Base-by-base conservation (phyloP, 2,888 invertebrate genomes). In the Halictus quadricinctus region DNA sequence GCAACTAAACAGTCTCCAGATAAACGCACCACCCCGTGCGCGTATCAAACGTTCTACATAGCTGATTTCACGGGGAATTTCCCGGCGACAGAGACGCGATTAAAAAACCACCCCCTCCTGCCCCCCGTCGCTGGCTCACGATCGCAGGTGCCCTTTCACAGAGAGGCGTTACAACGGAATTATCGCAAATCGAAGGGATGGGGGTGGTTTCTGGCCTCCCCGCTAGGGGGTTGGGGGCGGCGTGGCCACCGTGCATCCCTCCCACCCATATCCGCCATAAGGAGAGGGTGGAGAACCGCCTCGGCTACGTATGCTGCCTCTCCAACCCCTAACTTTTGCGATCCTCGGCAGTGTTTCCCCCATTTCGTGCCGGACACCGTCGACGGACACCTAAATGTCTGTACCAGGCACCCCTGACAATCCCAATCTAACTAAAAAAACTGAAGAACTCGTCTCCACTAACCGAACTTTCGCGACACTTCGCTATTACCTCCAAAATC, bases 221-320 rank as follows among this genome's bases (percentile, higher is more conserved):
- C 60, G 83, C 41, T 41, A n/a, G 70, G 76, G 73, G 80, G 87
- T 83, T 85, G 88, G 88, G 88, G 83, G 88, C 66, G 66, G 66
- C 66, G 46, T 79, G 58, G 74, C 73, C 72, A 69, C 80, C 72
- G 79, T 86, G 69, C 83, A 87, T 87, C 90, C 90, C 91, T 89
- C 76, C 90, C 82, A 85, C 87, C 86, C 85, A 81, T 80, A 82
- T 84, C 78, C 88, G 87, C 90, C 90, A 92, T 89, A 91, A 92
- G 92, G 91, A 88, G 91, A 91, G 91, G 92, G 92, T 91, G 91
- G 90, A 90, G 90, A 88, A 89, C 90, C 89, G 89, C 90, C 89
- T 91, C 92, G 91, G 91, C 92, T 87, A 90, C 91, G 90, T 90
- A 89, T 89, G 90, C 82, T 88, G 88, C 89, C 88, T 89, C 41